These are phyloP conservation scores for Gastracanthus pulcherrimus DNA, from an alignment of 2,888 invertebrate genomes.

Conservation along the genomic window DNA sequence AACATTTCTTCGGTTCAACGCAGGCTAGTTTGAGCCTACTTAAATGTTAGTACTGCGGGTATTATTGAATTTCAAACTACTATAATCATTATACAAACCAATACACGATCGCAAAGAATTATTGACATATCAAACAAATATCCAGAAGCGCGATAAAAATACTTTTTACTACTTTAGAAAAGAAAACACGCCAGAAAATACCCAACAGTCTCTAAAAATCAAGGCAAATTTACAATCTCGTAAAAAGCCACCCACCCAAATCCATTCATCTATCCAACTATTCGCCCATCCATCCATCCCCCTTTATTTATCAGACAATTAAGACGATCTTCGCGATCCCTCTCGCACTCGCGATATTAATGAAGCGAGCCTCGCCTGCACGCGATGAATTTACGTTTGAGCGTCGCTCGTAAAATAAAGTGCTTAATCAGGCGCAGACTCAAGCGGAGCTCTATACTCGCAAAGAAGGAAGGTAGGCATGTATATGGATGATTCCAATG, in stretches of 20 bases:
- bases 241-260: not conserved
- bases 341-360: slow-evolving; percentile 13
- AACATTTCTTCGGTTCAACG: no score
- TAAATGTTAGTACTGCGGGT: no score
- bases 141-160: not conserved
- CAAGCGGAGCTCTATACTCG: not conserved
- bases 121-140: no score
- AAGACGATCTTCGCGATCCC: not conserved
- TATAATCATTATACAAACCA: no score
- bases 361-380: not conserved
- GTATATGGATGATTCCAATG: no score
- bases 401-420: slow-evolving; percentile 49
- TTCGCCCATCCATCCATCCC: not conserved
- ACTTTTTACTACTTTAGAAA: no score
- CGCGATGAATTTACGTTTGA: slow-evolving; percentile 37
- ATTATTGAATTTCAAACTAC: no score
- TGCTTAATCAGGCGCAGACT: slow-evolving; percentile 43
- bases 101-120: no score
- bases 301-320: slow-evolving; percentile 11
- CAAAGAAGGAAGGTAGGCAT: slow-evolving; percentile 1
- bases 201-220: not conserved
- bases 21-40: no score
- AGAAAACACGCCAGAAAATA: not conserved
- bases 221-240: slow-evolving; percentile 28
- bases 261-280: not conserved